A percentile compares a stretch with the other conserved stretches of the same genome.
phyloP scores from a whole-genome alignment of 2,113 vertebrate genomes.

The Phaethon lepturus region DNA sequence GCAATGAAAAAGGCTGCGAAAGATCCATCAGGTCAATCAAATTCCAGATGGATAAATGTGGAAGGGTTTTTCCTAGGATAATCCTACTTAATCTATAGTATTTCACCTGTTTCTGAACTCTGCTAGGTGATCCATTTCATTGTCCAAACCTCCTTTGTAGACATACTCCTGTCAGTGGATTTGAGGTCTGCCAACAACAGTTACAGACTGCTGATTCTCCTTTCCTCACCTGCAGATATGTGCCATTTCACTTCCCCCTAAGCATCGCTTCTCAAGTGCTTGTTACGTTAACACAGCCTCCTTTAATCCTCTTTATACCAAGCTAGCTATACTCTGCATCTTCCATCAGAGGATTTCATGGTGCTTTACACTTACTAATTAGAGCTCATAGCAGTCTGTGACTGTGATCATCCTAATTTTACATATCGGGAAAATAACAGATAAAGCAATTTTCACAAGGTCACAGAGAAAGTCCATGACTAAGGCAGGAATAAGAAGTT shows the following conservation, averaged over 20 bases:
- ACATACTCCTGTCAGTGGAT: background rate
- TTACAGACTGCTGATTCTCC: background rate
- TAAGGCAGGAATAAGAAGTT: constrained; percentile 12
- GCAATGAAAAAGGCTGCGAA: background rate
- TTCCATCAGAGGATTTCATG: constrained; percentile 29
- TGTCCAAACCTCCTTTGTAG: background rate
- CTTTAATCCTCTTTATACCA: constrained; percentile 34
- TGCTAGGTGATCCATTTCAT: background rate
- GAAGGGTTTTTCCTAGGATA: background rate
- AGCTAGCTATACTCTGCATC: background rate
- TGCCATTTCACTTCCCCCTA: background rate
- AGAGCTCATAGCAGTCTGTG: background rate
- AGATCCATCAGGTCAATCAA: background rate
- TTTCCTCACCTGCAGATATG: background rate
- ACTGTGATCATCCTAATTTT: constrained; percentile 29
- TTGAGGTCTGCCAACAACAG: background rate
- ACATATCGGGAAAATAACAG: background rate
- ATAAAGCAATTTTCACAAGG: constrained; percentile 31
- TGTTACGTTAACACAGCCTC: constrained; percentile 8
- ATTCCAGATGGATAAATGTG: background rate
- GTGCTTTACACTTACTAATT: constrained; percentile 42
- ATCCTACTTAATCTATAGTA: background rate
- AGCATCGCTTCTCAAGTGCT: background rate
- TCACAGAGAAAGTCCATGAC: background rate
- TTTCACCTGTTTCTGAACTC: constrained; percentile 3